Conservation (phyloP, 2,797 vertebrate genomes). For the Schizothorax lantsangensis region DNA sequence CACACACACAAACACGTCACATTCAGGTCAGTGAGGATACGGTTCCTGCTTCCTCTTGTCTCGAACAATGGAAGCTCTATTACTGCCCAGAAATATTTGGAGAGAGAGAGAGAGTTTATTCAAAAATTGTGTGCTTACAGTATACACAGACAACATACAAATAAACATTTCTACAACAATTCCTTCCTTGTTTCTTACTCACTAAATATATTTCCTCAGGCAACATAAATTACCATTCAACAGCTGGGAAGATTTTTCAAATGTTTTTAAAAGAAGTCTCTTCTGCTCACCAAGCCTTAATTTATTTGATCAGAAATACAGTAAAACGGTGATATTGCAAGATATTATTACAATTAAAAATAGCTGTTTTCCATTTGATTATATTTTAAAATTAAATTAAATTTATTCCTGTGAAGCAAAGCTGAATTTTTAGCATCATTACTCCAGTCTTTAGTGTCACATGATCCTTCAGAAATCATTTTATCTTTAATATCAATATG, state of each 20-base stretch:
- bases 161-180: not conserved
- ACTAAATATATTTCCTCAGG: conserved; percentile 1
- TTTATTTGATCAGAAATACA: not conserved
- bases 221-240: not conserved
- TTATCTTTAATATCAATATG: not conserved
- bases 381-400: not conserved
- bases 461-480: not conserved
- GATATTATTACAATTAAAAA: not conserved
- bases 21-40: conserved; percentile 74
- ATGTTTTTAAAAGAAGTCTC: not conserved
- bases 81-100: conserved; percentile 74
- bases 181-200: conserved; percentile 4
- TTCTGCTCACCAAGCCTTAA: not conserved
- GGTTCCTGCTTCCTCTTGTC: conserved; percentile 77
- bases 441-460: not conserved
- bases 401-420: not conserved
- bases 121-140: not conserved
- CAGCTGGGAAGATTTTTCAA: not conserved
- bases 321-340: not conserved
- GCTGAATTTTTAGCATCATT: not conserved
- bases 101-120: conserved; percentile 43
- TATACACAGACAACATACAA: not conserved
- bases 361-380: not conserved
- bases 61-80: conserved; percentile 83
- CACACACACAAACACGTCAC: conserved; percentile 62